Conservation (phyloP, 1,140 invertebrate genomes). For the Drosophila eugracilis region DNA sequence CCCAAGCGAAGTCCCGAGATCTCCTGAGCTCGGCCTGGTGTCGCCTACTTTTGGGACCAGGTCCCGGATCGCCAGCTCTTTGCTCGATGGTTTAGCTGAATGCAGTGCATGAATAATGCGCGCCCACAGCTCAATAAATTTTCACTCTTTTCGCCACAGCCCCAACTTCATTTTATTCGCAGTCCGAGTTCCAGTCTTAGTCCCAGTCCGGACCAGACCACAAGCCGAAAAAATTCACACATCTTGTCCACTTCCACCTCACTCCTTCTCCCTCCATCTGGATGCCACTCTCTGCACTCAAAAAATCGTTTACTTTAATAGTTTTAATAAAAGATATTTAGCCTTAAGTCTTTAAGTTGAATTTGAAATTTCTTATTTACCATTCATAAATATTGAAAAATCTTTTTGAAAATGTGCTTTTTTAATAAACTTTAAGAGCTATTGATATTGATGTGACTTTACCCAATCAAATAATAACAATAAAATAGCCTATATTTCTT, state of each 20-base stretch:
- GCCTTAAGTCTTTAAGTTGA: too few relatives aligned
- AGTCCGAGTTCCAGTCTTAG: constrained; percentile 30
- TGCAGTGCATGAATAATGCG: constrained; percentile 83
- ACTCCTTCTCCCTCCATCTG: constrained; percentile 20
- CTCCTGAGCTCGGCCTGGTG: constrained; percentile 51
- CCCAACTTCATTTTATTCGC: constrained; percentile 17
- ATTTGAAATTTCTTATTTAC: neutral
- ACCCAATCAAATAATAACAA: neutral
- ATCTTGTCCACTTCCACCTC: constrained; percentile 54
- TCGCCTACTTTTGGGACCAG: constrained; percentile 72
- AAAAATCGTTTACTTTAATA: neutral
- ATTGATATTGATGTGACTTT: too few relatives aligned
- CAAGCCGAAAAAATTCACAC: constrained; percentile 72
- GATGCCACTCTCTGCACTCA: constrained; percentile 13
- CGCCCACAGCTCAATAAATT: constrained; percentile 84
- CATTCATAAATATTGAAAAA: neutral
- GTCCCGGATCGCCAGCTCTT: constrained; percentile 14
- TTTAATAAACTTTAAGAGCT: too few relatives aligned
- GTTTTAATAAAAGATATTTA: too few relatives aligned
- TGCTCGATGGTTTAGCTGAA: constrained; percentile 16
- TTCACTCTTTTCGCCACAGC: constrained; percentile 82
- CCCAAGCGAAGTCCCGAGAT: constrained; percentile 52
- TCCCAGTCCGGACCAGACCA: constrained; percentile 36
- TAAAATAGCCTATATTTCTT: neutral
- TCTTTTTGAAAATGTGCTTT: neutral